Percentiles rank a stretch among this genome's conserved stretches.
Conservation (phyloP, 2,113 vertebrate species). For the Psephotus haematonotus region DNA sequence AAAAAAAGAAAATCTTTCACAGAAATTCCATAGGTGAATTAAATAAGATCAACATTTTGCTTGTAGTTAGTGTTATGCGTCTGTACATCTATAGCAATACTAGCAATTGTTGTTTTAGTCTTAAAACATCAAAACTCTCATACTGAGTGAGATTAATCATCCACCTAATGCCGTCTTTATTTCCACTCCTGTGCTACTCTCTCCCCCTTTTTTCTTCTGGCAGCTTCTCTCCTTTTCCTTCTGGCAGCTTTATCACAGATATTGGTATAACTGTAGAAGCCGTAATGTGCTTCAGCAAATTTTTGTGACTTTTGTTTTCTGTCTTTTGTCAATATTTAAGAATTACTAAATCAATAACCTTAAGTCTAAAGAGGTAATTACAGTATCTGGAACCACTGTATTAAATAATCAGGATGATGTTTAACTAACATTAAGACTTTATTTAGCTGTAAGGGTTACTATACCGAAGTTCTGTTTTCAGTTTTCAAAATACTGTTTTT, state of each 20-base stretch:
- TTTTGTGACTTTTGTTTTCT: not conserved
- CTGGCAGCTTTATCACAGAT: not conserved
- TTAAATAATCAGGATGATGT: slow-evolving; percentile 1
- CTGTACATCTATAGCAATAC: not conserved
- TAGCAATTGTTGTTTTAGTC: not conserved
- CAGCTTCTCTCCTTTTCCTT: not conserved
- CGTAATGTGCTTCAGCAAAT: not conserved
- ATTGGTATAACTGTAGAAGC: not conserved
- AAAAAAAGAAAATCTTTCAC: not conserved
- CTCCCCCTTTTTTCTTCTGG: not conserved
- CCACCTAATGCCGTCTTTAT: not conserved
- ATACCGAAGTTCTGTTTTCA: slow-evolving; percentile 14
- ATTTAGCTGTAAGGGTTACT: slow-evolving; percentile 17
- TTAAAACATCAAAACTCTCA: not conserved
- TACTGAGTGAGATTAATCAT: not conserved
- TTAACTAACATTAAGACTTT: slow-evolving; percentile 22
- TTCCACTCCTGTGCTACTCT: not conserved
- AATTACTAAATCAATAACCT: not conserved
- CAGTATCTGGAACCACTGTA: not conserved
- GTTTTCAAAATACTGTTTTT: slow-evolving; percentile 52
- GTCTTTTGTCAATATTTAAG: not conserved
- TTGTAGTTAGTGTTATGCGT: not conserved
- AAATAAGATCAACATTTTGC: not conserved
- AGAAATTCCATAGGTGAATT: not conserved
- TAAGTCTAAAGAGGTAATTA: not conserved